Evolutionary conservation across 1,140 invertebrate species (phyloP).

Genomic region (Prorops nasuta): DNA sequence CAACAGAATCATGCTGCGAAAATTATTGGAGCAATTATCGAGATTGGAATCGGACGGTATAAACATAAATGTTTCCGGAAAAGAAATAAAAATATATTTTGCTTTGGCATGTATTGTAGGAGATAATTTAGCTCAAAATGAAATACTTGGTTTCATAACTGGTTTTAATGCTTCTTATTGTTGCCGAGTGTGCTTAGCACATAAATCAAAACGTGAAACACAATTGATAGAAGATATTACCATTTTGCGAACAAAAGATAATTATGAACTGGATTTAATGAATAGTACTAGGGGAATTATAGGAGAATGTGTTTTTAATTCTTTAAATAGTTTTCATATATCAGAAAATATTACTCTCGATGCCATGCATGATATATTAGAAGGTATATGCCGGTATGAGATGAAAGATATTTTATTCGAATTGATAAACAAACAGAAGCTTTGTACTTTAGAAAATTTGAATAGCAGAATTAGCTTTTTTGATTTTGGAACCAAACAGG

Average conservation of each 20-base stretch:
- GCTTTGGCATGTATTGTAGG: conserved; percentile 14
- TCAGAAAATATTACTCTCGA: conserved; percentile 18
- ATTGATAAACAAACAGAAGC: conserved; percentile 18
- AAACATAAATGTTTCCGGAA: background rate
- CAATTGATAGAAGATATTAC: conserved; percentile 13
- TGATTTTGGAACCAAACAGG: conserved; percentile 10
- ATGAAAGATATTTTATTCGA: conserved; percentile 17
- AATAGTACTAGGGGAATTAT: conserved; percentile 12
- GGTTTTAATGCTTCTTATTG: conserved; percentile 13
- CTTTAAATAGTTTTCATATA: conserved; percentile 16
- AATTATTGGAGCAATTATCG: background rate
- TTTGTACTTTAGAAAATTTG: conserved; percentile 12
- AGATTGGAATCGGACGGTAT: conserved; percentile 8
- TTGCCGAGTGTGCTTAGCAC: conserved; percentile 13
- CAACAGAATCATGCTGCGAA: background rate
- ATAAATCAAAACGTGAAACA: conserved; percentile 3
- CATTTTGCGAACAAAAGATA: conserved; percentile 11
- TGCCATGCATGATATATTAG: conserved; percentile 26
- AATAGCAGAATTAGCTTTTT: conserved; percentile 24
- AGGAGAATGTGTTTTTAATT: conserved; percentile 16
- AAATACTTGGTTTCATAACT: conserved; percentile 12
- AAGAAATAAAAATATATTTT: conserved; percentile 15
- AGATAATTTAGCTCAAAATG: conserved; percentile 20
- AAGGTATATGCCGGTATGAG: conserved; percentile 25
- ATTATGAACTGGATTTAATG: conserved; percentile 15